These are phyloP conservation scores for Solea senegalensis DNA, from an alignment of 2,113 vertebrate genomes.

Conservation along the genomic window DNA sequence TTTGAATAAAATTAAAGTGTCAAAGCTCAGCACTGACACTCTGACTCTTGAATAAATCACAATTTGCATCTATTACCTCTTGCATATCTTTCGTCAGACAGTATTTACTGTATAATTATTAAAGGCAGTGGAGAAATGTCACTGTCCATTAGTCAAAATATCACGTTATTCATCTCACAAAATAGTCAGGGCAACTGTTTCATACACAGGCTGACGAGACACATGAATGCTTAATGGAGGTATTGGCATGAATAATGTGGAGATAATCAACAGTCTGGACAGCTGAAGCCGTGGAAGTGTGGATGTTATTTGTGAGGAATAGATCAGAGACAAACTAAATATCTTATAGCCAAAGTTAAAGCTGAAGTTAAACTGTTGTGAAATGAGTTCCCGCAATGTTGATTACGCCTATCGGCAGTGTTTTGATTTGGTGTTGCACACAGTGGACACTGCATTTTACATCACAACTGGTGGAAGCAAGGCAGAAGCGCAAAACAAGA, in stretches of 20 bases:
- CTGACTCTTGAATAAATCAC: neutral
- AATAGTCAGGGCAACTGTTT: neutral
- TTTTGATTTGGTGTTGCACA: too few species aligned
- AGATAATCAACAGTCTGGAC: neutral
- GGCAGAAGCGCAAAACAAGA: too few species aligned
- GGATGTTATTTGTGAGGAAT: neutral
- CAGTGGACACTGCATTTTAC: too few species aligned
- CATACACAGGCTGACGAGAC: slow-evolving; percentile 10
- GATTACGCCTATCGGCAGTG: too few species aligned
- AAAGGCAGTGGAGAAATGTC: neutral
- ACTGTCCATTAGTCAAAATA: neutral
- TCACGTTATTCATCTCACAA: neutral
- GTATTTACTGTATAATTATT: neutral
- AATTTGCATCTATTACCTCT: neutral
- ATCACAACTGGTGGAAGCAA: too few species aligned
- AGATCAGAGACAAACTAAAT: neutral
- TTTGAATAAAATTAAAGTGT: neutral
- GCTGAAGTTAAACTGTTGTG: neutral
- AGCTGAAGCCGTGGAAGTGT: neutral
- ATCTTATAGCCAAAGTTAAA: neutral
- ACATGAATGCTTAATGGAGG: slow-evolving; percentile 16
- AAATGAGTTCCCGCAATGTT: too few species aligned
- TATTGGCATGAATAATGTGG: slow-evolving; percentile 6
- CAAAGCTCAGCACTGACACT: neutral
- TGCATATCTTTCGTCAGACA: neutral